A percentile compares a stretch with the other conserved stretches of the same genome.
Conservation (phyloP, 2,113 vertebrate species). For the Calidris pygmaea region DNA sequence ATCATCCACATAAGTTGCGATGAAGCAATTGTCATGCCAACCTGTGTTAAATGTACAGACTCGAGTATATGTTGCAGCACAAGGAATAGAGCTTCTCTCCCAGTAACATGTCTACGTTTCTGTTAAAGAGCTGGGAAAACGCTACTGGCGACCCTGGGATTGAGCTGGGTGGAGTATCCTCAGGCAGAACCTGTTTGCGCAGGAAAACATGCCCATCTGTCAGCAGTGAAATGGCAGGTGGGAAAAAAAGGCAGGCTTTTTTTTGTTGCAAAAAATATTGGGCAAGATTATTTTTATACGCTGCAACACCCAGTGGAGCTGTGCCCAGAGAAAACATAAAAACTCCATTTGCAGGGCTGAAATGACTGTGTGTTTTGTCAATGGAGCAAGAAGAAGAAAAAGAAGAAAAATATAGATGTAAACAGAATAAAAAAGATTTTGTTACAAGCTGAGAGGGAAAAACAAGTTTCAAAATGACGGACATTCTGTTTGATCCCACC, state of each 20-base stretch:
- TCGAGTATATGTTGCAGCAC: neutral
- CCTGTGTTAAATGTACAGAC: neutral
- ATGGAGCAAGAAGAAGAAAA: neutral
- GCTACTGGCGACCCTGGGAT: neutral
- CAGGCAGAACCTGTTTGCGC: neutral
- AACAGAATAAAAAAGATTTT: neutral
- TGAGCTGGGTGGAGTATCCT: neutral
- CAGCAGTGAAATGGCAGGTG: neutral
- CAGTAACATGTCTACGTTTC: fast-evolving
- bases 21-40: neutral
- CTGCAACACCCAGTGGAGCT: neutral
- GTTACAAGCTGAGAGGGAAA: neutral
- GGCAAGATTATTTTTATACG: neutral
- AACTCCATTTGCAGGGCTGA: neutral
- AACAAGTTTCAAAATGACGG: neutral
- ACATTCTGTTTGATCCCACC: neutral
- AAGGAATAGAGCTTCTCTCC: neutral
- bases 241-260: neutral
- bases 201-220: neutral
- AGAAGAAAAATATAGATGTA: neutral
- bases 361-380: neutral
- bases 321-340: neutral
- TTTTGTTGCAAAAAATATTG: neutral
- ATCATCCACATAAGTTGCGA: neutral
- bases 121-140: neutral